Evolutionary conservation across 2,797 vertebrate genomes (phyloP).

Genomic region (Pipistrellus pygmaeus): DNA sequence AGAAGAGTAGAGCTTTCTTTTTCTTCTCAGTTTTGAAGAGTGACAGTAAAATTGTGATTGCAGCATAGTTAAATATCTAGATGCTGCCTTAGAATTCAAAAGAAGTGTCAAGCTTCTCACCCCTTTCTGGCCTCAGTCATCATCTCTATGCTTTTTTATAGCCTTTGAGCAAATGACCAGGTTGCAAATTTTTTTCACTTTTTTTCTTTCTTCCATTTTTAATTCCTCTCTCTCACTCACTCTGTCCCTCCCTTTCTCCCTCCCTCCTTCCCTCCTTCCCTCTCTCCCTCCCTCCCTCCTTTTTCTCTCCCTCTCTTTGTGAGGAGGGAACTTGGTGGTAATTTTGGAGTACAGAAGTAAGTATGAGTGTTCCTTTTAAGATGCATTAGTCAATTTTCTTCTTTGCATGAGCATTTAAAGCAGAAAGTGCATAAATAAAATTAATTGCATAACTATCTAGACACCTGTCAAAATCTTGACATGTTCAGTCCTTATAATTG

Average conservation of each 20-base stretch:
- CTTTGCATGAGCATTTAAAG: constrained; percentile 78
- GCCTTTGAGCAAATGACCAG: constrained; percentile 70
- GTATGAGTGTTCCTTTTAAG: constrained; percentile 51
- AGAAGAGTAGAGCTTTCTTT: constrained; percentile 13
- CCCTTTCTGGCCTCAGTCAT: background rate
- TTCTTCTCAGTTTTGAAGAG: constrained; percentile 6
- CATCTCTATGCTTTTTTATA: constrained; percentile 42
- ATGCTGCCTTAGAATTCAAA: background rate
- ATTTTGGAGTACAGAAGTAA: background rate
- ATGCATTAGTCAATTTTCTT: constrained; percentile 64
- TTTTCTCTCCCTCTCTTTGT: background rate
- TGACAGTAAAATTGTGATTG: constrained; percentile 55
- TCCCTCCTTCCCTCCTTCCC: background rate
- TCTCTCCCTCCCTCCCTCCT: no score
- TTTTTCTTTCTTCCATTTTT: background rate
- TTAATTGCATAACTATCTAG: constrained; percentile 80
- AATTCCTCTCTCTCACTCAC: no score
- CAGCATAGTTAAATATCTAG: constrained; percentile 57
- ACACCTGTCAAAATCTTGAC: constrained; percentile 82
- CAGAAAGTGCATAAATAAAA: constrained; percentile 81
- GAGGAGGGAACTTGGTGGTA: background rate
- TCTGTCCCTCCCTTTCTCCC: no score
- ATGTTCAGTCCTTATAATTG: constrained; percentile 70
- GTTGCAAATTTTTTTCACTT: constrained; percentile 10
- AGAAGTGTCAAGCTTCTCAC: constrained; percentile 33